Evolutionary conservation across 2,113 vertebrate species (phyloP).

Genomic region (Cariama cristata): DNA sequence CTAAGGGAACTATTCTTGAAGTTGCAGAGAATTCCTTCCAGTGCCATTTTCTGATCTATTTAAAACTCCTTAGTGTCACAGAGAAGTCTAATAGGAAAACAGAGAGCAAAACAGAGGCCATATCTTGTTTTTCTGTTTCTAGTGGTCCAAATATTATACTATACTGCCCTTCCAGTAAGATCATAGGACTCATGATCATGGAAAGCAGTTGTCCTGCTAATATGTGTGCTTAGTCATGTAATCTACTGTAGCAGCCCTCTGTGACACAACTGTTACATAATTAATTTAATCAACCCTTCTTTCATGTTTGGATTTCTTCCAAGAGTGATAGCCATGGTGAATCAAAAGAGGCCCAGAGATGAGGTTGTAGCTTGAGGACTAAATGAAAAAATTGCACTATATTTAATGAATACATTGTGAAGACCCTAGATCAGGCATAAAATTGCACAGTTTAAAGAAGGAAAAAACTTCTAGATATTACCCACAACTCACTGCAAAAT

Average conservation of each 20-base stretch:
- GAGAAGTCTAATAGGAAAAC: neutral
- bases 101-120: rapidly evolving
- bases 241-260: neutral
- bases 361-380: neutral
- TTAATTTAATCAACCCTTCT: neutral
- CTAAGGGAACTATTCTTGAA: neutral
- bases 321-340: neutral
- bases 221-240: neutral
- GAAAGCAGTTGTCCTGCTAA: neutral
- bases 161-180: neutral
- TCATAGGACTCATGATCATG: neutral
- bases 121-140: neutral
- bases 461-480: neutral
- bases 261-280: neutral
- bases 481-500: neutral
- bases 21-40: neutral
- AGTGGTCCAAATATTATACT: neutral
- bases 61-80: neutral
- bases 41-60: neutral
- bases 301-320: neutral
- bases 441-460: neutral
- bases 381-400: rapidly evolving
- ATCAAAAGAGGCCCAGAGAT: neutral
- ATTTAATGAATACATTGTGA: rapidly evolving
- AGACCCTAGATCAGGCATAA: neutral